Evolutionary conservation across 2,113 vertebrate species (phyloP).

Genomic region (Solenodon paradoxus): DNA sequence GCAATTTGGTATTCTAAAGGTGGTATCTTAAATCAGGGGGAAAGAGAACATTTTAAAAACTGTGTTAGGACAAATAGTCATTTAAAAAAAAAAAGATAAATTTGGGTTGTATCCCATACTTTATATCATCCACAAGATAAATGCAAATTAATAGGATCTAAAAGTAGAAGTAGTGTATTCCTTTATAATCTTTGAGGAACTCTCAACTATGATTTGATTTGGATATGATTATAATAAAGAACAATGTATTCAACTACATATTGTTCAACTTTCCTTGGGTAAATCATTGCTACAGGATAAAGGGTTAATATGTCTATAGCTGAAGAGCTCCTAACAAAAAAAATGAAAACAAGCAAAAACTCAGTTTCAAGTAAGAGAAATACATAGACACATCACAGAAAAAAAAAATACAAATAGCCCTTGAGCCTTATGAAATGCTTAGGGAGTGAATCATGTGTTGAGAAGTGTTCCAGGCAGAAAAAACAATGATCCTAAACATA

Average conservation of each 20-base stretch:
- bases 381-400: background rate
- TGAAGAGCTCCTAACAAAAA: background rate
- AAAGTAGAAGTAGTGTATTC: background rate
- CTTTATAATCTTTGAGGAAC: background rate
- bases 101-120: background rate
- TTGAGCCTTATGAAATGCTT: background rate
- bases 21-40: background rate
- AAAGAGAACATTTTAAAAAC: background rate
- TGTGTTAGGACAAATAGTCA: slow-evolving; percentile 16
- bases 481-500: background rate
- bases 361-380: background rate
- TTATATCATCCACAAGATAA: background rate
- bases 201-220: background rate
- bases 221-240: background rate
- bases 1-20: background rate
- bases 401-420: background rate
- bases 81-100: slow-evolving; percentile 35
- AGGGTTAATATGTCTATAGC: background rate
- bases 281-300: background rate
- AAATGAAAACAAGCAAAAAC: background rate
- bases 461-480: background rate
- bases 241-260: background rate
- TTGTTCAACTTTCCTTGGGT: background rate
- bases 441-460: background rate
- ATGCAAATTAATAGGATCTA: background rate